These are phyloP conservation scores for Bombyx mori DNA, from an alignment of 1,140 invertebrate genomes.

Conservation along the genomic window ASM3026992v2 NC_085117.1:7987501-7988000, in stretches of 20 bases:
- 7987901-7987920: background rate
- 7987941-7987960: slow-evolving; percentile 1
- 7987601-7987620: slow-evolving; percentile 39
- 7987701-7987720: background rate
- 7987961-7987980: slow-evolving; percentile 49
- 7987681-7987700: slow-evolving; percentile 9
- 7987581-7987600: slow-evolving; percentile 38
- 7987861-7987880: background rate
- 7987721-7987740: background rate
- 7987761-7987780: background rate
- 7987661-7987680: slow-evolving; percentile 20
- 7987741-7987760: background rate
- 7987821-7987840: background rate
- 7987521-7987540: too few species aligned
- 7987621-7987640: slow-evolving; percentile 60
- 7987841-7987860: background rate
- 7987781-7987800: background rate
- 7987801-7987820: background rate
- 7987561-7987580: too few species aligned
- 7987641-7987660: slow-evolving; percentile 40
- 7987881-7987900: background rate
- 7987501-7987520: too few species aligned
- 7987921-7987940: background rate
- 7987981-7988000: slow-evolving; percentile 58
- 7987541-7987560: too few species aligned